Evolutionary conservation across 2,113 vertebrate genomes (phyloP), one percentile per base, ranked within the genome.

Genomic region (Scomber japonicus): DNA sequence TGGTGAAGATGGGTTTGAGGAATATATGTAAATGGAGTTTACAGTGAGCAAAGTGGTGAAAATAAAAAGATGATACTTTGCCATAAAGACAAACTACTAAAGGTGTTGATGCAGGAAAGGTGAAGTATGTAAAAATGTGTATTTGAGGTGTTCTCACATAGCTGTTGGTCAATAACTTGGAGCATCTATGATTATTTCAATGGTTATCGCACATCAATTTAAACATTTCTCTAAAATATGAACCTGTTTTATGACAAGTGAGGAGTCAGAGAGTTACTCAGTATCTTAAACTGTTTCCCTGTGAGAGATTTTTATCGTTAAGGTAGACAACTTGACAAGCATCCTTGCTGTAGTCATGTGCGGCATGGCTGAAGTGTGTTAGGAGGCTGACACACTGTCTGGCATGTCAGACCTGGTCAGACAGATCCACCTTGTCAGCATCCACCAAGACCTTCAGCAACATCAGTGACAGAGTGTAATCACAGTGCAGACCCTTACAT

Each of bases 361-460:
- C 30, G 21, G 5, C 46, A 56, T 62, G 66, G 44, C 35, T 3
- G 4, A 49, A 60, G 19, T 44, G 40, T 81, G 71, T 64, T 45
- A 54, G 54, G 24, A 70, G 35, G 60, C 67, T 61, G 77, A 61
- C 72, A 80, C 64, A 55, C 56, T 60, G 54, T 70, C 63, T 65
- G 68, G 40, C 46, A 78, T 84, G 80, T 92, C 78, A 78, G 27
- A 61, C 54, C 31, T 62, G 63, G 49, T 63, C 74, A 53, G 64
- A 83, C 44, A 71, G 81, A 81, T 87, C 75, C 30, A 77, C 70
- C 69, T 68, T 85, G 81, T 86, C 81, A 88, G 74, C 76, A 56
- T 72, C 71, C 56, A 30, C 59, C 44, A 67, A 75, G 76, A 72
- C 79, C 53, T 72, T 68, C 56, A 73, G 69, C 61, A 70, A 40